Evolutionary conservation across 2,888 invertebrate species (phyloP), one percentile per base, ranked within the genome.

Genomic region (Drosophila testacea): DNA sequence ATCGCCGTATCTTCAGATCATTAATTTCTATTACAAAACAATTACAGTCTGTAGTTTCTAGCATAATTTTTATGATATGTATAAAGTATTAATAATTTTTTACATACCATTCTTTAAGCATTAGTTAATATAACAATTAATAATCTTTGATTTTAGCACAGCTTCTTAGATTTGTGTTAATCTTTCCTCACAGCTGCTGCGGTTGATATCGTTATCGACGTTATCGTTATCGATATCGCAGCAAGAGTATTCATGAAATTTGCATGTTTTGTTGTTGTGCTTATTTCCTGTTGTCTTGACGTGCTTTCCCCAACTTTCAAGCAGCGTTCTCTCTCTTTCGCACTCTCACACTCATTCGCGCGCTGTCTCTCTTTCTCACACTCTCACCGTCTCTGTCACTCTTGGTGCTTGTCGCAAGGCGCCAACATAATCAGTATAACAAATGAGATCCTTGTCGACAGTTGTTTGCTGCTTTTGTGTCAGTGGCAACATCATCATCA

Each of bases 371-470:
- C 36, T 42, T 39, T 36, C 39, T 42, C 51, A 36, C 22, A 16
- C 48, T 28, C 48, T 44, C 22, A 50, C 52, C 42, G 30, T n/a
- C 32, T 32, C 34, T 36, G 9, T 9, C 16, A 4, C 28, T 28
- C 39, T 50, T 60, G 63, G 11, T 74, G 59, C 51, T 69, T 73
- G 67, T 78, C 69, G 84, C 74, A 85, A 83, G 81, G 79, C 87
- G 81, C 84, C 90, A 91, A 90, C 90, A 88, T 91, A 91, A 91
- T 91, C 91, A 91, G 86, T 78, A 89, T 91, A 91, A 91, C 91
- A 91, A 91, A 91, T 91, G 91, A 91, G 87, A 91, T 91, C 89
- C 91, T 91, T 89, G 90, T 91, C 90, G 90, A 91, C 91, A 90
- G 90, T 90, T 91, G 89, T 87, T 85, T 88, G 87, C 71, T 77